Base-by-base conservation (phyloP, 2,888 invertebrate species). In the Apantesis nais region DNA sequence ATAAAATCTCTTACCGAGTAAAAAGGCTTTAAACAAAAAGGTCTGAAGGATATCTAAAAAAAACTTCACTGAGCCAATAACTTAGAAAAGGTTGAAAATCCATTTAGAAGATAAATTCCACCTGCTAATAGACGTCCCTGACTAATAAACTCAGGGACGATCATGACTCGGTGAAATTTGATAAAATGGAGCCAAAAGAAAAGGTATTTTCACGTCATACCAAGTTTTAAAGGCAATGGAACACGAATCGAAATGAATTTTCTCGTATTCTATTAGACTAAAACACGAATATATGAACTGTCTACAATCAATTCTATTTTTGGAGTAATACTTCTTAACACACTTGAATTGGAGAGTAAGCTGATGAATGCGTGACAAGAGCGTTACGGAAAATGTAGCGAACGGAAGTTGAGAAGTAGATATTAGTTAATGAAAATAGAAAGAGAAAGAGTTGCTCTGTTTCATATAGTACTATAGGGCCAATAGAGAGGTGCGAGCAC, bases 241-340 rank as follows among this genome's bases (percentile, higher is more conserved):
- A 62, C 31, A 68, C n/a, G 58, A 44, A 34, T 65, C 19, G n/a
- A 65, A 60, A 44, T 34, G 7, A 55, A 67, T 29, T 62, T 62
- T 55, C 19, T 64, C 41, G 34, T 34, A 70, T 48, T 22, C 22
- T 19, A 19, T 5, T 34, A 34, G 5, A 34, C 34, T 34, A 4
- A 34, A 34, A 34, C 34, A 34, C 34, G 3, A 34, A 34, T 34
- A 34, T 34, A 34, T 34, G 34, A 34, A 34, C 5, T 34, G 34
- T 34, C 3, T 34, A 34, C 34, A 34, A 34, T 34, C 2, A 4
- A 34, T 34, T 34, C 5, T 34, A 34, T 34, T 34, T 34, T 4
- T 34, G n/a, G n/a, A n/a, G n/a, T n/a, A n/a, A n/a, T n/a, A n/a
- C n/a, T n/a, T n/a, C n/a, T n/a, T n/a, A n/a, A n/a, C n/a, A n/a